Evolutionary conservation across 2,888 invertebrate species (phyloP).

Genomic region (Sipha maydis): DNA sequence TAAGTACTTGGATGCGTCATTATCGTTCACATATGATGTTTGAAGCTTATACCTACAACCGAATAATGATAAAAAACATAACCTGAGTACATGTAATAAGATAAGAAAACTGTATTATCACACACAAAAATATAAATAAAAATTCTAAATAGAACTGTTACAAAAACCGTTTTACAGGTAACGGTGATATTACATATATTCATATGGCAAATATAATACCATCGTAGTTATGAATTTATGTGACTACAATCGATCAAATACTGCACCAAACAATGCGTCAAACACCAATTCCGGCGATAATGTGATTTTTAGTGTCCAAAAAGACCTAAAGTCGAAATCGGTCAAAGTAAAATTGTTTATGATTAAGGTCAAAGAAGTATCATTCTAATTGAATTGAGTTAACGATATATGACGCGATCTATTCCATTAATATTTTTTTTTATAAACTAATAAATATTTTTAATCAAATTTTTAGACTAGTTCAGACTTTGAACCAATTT

Average conservation of each 20-base stretch:
- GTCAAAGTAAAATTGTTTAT: background rate
- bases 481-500: background rate
- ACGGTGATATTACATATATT: background rate
- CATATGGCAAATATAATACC: background rate
- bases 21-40: too few relatives aligned
- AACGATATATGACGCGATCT: background rate
- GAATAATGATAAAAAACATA: too few relatives aligned
- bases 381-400: background rate
- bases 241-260: background rate
- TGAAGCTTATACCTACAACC: too few relatives aligned
- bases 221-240: background rate
- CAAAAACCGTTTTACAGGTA: too few relatives aligned
- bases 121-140: too few relatives aligned
- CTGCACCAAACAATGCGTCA: constrained; percentile 36
- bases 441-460: background rate
- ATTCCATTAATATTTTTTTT: background rate
- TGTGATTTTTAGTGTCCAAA: background rate
- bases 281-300: background rate
- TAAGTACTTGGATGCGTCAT: too few relatives aligned
- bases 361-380: background rate
- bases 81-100: too few relatives aligned
- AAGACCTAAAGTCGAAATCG: background rate
- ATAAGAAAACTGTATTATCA: too few relatives aligned
- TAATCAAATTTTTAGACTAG: background rate
- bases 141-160: too few relatives aligned